Evolutionary conservation across 2,113 vertebrate genomes (phyloP).

Genomic region (Ophthalmotilapia sp.): DNA sequence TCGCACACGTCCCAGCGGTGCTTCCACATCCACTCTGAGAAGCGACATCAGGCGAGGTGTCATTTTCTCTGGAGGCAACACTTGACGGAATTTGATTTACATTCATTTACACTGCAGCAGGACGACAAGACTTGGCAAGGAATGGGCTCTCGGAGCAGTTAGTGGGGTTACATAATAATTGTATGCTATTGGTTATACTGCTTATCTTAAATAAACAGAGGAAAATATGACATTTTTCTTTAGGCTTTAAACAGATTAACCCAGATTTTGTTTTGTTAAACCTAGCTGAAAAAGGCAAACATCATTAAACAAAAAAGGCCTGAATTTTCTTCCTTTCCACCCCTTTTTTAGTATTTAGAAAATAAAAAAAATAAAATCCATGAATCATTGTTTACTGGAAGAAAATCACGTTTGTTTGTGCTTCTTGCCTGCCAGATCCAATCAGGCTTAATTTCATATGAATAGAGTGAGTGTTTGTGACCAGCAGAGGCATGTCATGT

Average conservation of each 20-base stretch:
- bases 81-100: constrained; percentile 21
- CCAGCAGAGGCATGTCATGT: constrained; percentile 1
- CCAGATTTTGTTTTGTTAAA: neutral
- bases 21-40: neutral
- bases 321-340: neutral
- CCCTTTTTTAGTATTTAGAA: neutral
- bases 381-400: neutral
- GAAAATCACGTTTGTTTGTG: neutral
- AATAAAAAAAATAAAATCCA: neutral
- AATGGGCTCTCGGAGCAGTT: neutral
- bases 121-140: constrained; percentile 11
- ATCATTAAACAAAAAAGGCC: neutral
- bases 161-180: neutral
- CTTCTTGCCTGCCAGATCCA: neutral
- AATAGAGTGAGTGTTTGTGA: neutral
- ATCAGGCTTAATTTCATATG: neutral
- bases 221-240: neutral
- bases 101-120: constrained; percentile 22
- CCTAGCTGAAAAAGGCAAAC: neutral
- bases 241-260: neutral
- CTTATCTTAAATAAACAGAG: neutral
- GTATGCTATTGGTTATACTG: neutral
- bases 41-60: neutral
- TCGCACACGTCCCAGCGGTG: neutral
- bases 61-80: neutral